These are phyloP conservation scores for Grammomys dolichurus DNA, from an alignment of 2,113 vertebrate species.

Conservation along the genomic window DNA sequence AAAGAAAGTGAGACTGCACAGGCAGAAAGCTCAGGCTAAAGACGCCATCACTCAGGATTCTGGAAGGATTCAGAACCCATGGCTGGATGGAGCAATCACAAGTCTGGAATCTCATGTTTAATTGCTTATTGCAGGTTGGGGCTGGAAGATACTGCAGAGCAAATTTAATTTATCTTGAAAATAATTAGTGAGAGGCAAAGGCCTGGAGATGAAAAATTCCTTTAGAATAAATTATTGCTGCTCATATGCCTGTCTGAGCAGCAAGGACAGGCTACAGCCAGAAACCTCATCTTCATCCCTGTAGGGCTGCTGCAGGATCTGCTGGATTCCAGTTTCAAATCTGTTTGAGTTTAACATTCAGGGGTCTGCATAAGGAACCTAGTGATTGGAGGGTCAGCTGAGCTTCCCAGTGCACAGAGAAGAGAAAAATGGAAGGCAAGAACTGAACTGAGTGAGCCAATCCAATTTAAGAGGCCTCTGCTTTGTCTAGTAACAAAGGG, in stretches of 20 bases:
- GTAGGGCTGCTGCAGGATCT: background rate
- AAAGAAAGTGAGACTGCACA: background rate
- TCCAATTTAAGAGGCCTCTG: background rate
- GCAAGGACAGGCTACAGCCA: background rate
- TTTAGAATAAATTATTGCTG: conserved; percentile 66
- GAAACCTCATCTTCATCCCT: conserved; percentile 48
- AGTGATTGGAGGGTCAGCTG: background rate
- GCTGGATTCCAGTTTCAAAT: conserved; percentile 52
- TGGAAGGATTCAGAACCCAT: conserved; percentile 27
- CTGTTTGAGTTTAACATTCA: background rate
- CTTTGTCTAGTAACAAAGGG: background rate
- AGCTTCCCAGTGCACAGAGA: conserved; percentile 9
- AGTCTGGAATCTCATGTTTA: conserved; percentile 58
- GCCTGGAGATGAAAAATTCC: conserved; percentile 63
- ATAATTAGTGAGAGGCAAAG: conserved; percentile 74
- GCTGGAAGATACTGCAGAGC: conserved; percentile 4
- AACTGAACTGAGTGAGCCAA: background rate
- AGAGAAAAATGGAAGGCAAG: background rate
- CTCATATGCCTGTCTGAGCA: conserved; percentile 39
- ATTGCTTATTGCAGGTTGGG: conserved; percentile 33
- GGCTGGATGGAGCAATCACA: conserved; percentile 43
- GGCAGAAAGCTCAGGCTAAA: conserved; percentile 37
- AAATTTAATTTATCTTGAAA: conserved; percentile 76
- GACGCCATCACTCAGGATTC: background rate
- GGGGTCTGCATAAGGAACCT: background rate